Conservation (phyloP, 92 coral and sea anemone species). For the Zoanthus solanderi region DNA sequence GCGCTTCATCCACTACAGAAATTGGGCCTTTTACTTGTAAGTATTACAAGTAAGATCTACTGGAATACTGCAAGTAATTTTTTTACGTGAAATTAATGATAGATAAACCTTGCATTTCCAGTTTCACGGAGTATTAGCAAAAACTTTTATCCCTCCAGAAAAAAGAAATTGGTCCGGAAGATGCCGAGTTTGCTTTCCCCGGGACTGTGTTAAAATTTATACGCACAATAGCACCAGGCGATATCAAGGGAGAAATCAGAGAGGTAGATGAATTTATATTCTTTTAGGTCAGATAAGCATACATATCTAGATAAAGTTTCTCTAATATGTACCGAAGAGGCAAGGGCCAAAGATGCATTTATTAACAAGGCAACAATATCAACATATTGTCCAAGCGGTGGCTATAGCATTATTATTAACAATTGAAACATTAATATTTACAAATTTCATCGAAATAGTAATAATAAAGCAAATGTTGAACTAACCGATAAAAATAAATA, state of each 20-base stretch:
- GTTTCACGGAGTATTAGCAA: slow-evolving; percentile 13
- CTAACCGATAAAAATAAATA: slow-evolving; percentile 2
- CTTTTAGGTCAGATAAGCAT: not conserved
- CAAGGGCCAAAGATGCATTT: slow-evolving; percentile 16
- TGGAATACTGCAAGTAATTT: not conserved
- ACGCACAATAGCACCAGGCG: slow-evolving; percentile 19
- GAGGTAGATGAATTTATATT: slow-evolving; percentile 9
- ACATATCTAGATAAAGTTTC: not conserved
- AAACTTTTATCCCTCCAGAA: slow-evolving; percentile 6
- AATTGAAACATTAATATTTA: not conserved
- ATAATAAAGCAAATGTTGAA: slow-evolving; percentile 7
- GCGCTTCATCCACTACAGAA: too few species aligned
- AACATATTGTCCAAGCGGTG: slow-evolving; percentile 36
- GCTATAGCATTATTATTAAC: slow-evolving; percentile 8
- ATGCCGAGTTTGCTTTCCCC: slow-evolving; percentile 23
- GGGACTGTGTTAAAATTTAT: not conserved
- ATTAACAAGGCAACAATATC: slow-evolving; percentile 13
- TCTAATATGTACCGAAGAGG: slow-evolving; percentile 5
- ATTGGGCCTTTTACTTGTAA: slow-evolving; percentile 1
- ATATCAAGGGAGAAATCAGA: slow-evolving; percentile 8
- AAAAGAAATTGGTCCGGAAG: slow-evolving; percentile 16
- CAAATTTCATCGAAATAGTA: not conserved
- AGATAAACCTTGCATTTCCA: slow-evolving; percentile 9
- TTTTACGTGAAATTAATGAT: slow-evolving; percentile 20
- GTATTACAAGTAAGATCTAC: not conserved